Evolutionary conservation across 2,888 invertebrate species (phyloP), one percentile per base, ranked within the genome.

Genomic region (Lampropteryx suffumata): DNA sequence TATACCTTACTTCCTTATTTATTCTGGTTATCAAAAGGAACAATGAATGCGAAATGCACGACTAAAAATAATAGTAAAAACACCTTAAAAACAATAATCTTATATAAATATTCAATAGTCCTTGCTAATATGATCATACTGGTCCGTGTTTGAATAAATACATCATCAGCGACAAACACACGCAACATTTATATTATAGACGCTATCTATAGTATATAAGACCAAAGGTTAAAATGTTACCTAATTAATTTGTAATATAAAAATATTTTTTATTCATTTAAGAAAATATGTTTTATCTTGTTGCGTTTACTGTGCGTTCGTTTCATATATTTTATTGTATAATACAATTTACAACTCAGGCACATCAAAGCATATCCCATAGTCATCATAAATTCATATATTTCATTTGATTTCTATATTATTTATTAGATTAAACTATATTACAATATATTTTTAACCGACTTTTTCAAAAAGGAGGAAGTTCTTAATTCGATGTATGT

Each of bases 21-120:
- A 68, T 66, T 71, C 69, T 74, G 70, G 70, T 62, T 61, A 67
- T 61, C 61, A 65, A 70, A 73, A 76, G 78, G 79, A 78, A 72
- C 65, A 65, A 63, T 64, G 56, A 48, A 41, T 49, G 53, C 53
- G 67, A 73, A 72, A 71, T 71, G 66, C 70, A 67, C 54, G 44
- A 65, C 64, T 57, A 57, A 58, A 55, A 45, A 44, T 44, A 46
- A 51, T 12, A 8, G 13, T 34, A 55, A 64, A 49, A 58, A 45
- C 8, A 21, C 29, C 14, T 29, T 7, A 10, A 26, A 1, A 12
- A 17, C 17, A 17, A 17, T 17, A 4, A 17, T 3, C n/a, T n/a
- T n/a, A n/a, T n/a, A n/a, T n/a, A n/a, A n/a, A n/a, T n/a, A n/a
- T n/a, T n/a, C n/a, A n/a, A n/a, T n/a, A n/a, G n/a, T n/a, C n/a